Evolutionary conservation across 2,888 invertebrate genomes (phyloP), one percentile per base, ranked within the genome.

Genomic region (Acanthacorydalis orientalis): DNA sequence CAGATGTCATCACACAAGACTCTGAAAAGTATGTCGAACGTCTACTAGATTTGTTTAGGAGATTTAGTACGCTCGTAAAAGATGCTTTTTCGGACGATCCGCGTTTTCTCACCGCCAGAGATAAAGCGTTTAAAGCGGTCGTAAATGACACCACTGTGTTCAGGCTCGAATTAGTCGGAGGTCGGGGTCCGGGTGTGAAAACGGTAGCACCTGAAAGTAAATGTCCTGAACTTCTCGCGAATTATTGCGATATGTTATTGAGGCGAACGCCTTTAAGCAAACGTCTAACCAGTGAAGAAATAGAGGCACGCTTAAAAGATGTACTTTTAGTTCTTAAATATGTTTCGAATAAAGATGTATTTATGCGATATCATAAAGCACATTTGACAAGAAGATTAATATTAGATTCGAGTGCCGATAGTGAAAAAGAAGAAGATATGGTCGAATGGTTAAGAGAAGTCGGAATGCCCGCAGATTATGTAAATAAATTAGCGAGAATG

Each of bases 401-500:
- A 63, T 75, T 99, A 55, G 97, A 98, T 64, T 92, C 95, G 14
- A 95, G 95, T 60, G 95, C 96, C 1, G 98, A 99, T 68, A 93
- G 92, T 54, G 98, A 98, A 64, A 96, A 97, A 61, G 98, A 99
- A 67, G 97, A 98, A 67, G 93, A 92, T 61, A 97, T 98, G 89
- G 96, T 98, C 0, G 95, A 95, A 63, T 93, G 95, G 92, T 75
- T 89, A 44, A 73, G 95, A 55, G 96, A 97, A 68, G 92, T 95
- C 12, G 98, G 98, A 32, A 98, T 99, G 97, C 98, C 98, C 3
- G 96, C 97, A 0, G 98, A 99, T 68, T 96, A 92, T 70, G 95
- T 98, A 14, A 97, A 96, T 71, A 96, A 97, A 68, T 69, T 98
- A 58, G 93, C 92, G 8, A 74, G 97, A 54, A 99, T 98, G 98